Base-by-base conservation (phyloP, 2,888 invertebrate genomes). In the Ophonus ardosiacus region DNA sequence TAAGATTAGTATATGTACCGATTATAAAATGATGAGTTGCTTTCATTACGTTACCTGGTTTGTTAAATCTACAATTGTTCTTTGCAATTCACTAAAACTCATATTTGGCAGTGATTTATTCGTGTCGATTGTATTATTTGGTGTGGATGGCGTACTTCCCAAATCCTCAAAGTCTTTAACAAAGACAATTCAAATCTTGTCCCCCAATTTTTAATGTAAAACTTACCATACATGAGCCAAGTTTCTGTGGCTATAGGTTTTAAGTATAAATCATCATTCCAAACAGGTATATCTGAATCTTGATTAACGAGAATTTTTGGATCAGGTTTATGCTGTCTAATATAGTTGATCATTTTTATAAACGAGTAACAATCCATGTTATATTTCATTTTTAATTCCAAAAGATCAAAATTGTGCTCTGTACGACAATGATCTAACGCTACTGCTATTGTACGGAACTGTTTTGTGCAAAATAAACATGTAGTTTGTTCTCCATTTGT, bases 311-410 rank as follows among this genome's bases (percentile, higher is more conserved):
- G 90, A 63, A 93, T 92, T 85, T 93, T 93, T 0, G 95, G 91
- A 78, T 91, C 91, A 0, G 94, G 92, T 86, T 94, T 94, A 80
- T 94, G 93, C 13, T 91, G 92, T 88, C 96, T 94, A 86, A 97
- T 95, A 88, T 94, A 97, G 91, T 97, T 97, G 0, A 97, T 94
- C 88, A 97, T 91, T 90, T 96, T 96, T 31, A 96, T 95, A 87
- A 95, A 96, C 0, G 95, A 95, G 91, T 97, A 97, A 88, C 95
- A 95, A 90, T 97, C 97, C 94, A 97, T 95, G 87, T 93, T 93
- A 88, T 95, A 95, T 89, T 94, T 95, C 2, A 90, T 90, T 90
- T 96, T 96, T 56, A 97, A 91, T 74, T 91, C 90, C 6, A 92
- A 90, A 84, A 97, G 91, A 89, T 94, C 93, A 87, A 97, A 95